phyloP scores from a whole-genome alignment of 1,140 invertebrate species.

The Drosophila repletoides region DNA sequence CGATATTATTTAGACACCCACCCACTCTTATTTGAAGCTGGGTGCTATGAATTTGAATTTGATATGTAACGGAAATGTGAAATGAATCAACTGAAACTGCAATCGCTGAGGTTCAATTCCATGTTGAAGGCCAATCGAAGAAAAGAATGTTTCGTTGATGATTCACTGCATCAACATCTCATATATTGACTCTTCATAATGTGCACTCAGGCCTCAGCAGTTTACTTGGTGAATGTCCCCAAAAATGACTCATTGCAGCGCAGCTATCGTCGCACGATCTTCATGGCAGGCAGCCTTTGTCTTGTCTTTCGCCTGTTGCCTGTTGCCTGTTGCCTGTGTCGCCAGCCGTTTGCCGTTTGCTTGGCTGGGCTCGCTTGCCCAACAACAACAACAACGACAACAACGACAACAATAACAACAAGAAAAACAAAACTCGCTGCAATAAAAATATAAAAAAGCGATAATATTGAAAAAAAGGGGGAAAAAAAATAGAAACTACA shows the following conservation, averaged over 20 bases:
- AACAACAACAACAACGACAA: conserved; percentile 13
- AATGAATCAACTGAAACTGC: no score
- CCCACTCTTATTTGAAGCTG: neutral
- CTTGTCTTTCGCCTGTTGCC: no score
- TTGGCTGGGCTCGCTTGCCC: conserved; percentile 10
- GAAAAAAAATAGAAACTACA: conserved; percentile 35
- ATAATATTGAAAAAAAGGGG: neutral
- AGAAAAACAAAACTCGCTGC: conserved; percentile 21
- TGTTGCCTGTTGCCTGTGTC: no score
- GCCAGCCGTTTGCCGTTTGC: neutral
- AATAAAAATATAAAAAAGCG: conserved; percentile 13
- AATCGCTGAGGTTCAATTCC: no score
- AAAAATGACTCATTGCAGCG: neutral
- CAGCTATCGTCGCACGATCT: conserved; percentile 9
- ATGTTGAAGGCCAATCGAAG: no score
- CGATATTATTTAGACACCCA: no score
- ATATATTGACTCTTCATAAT: no score
- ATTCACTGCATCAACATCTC: no score
- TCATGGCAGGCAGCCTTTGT: conserved; percentile 2
- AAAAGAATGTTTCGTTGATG: no score
- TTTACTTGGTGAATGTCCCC: neutral
- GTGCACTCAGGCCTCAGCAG: neutral
- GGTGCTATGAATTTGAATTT: no score
- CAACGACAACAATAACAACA: conserved; percentile 11
- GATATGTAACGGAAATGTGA: neutral